Evolutionary conservation across 1,140 invertebrate species (phyloP), one percentile per base, ranked within the genome.

Genomic region (Carposina sasakii): DNA sequence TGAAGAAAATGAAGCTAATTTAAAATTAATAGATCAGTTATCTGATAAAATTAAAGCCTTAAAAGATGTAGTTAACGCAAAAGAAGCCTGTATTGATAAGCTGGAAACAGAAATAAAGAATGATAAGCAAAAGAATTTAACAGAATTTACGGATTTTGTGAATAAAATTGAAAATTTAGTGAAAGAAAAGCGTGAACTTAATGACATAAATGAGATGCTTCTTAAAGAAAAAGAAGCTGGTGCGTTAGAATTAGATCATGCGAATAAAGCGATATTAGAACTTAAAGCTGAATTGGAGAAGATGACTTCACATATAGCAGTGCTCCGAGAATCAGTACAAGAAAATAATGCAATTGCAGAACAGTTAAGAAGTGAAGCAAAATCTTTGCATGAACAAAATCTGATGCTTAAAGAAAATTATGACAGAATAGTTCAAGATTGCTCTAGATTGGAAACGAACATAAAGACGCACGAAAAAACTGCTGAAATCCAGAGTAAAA

Each of bases 401-500:
- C 26, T 43, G 3, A 33, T 59, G 17, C 44, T 81, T 5, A 63
- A 73, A 40, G 48, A 65, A 26, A 33, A 72, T 30, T 47, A 73
- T 9, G 65, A 78, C 45, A 57, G 63, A 15, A 76, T 72, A 42
- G 52, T 44, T 41, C 60, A 55, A 26, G 67, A 82, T n/a, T 67
- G 59, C 33, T 56, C 53, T 2, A 64, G 63, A 31, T 48, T 82
- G 15, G 67, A 77, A 31, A 71, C 54, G 10, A 84, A 84, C 39
- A 77, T 81, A 1, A 81, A 79, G 41, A 84, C 72, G 0, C 73
- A 77, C 22, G 73, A 81, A 42, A 81, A 77, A 52, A 75, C 77
- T 4, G 71, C 69, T 3, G 67, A 77, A 55, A 72, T 81, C 45
- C 77, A 81, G 57, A 72, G 60, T 42, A 76, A 65, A 33, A 78